Percentiles rank a stretch among this genome's conserved stretches.
These are phyloP conservation scores for Thelaira solivaga DNA, from an alignment of 2,888 invertebrate species.

Conservation along the genomic window DNA sequence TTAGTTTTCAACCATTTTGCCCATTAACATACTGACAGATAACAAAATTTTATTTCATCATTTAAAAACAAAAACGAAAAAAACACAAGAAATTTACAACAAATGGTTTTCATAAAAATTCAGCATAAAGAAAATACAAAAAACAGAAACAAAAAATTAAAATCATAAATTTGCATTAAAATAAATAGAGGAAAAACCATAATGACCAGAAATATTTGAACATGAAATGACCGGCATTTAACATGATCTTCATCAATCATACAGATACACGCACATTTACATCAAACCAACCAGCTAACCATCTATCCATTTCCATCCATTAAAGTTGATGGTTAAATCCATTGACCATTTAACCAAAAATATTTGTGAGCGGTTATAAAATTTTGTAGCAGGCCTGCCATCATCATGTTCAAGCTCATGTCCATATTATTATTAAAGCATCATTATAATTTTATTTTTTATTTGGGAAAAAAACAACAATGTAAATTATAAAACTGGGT, in stretches of 20 bases:
- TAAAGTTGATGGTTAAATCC: constrained; percentile 19
- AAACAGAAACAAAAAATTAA: neutral
- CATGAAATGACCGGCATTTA: constrained; percentile 22
- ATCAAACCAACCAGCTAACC: neutral
- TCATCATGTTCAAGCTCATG: constrained; percentile 29
- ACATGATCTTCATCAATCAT: constrained; percentile 36
- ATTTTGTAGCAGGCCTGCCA: neutral
- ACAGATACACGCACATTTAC: neutral
- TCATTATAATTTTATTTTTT: constrained; percentile 20
- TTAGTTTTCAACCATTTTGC: constrained; percentile 28
- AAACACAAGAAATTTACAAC: neutral
- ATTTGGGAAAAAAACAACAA: neutral
- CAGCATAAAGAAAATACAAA: neutral
- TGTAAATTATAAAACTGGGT: constrained; percentile 25
- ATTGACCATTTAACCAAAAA: constrained; percentile 32
- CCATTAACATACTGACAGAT: constrained; percentile 37
- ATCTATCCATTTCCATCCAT: neutral
- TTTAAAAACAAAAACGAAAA: neutral
- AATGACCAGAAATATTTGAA: constrained; percentile 37
- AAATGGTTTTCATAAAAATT: constrained; percentile 1
- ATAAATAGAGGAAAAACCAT: constrained; percentile 3
- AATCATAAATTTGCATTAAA: constrained; percentile 34
- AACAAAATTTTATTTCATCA: neutral
- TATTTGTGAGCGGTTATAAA: neutral
- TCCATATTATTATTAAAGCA: constrained; percentile 25